Base-by-base conservation (phyloP, 2,797 vertebrate genomes). In the Sebastes oblongus region DNA sequence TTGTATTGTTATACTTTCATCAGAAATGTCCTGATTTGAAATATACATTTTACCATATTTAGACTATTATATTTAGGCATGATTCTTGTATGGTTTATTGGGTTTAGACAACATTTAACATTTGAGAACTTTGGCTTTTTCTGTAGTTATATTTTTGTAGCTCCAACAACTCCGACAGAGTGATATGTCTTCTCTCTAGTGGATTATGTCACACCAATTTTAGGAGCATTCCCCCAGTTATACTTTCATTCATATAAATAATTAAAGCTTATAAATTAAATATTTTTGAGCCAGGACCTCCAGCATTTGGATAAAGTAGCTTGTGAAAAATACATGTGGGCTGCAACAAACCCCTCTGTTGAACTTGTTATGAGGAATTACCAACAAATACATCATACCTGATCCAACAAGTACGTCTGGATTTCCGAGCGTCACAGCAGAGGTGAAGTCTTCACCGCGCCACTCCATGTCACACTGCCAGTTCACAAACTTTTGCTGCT, bases 391-490 rank as follows among this genome's bases (percentile, higher is more conserved):
- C 27, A 29, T 69, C 80, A 22, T 95, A 98, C 97, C 97, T 89
- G 98, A 98, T 81, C 97, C 97, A 78, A 96, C 93, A 30, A 98
- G 89, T 66, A 98, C 22, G 1, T 98, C 97, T 18, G 98, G 98
- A 93, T 98, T 98, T 77, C 98, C 97, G 0, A 98, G 88, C 1
- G 98, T 98, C 80, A 98, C 82, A 0, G 97, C 95, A 0, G 96
- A 93, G 0, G 98, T 98, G 92, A 97, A 98, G 89, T 98, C 93
- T 0, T 93, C 83, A 0, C 97, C 98, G 18, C 97, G 96, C 86
- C 97, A 98, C 80, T 98, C 97, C 52, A 97, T 77, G 12, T 98
- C 97, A 89, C 97, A 94, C 82, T 98, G 98, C 97, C 98, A 98
- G 88, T 98, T 98, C 77, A 98, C 96, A 86, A 98, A 98, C 94